These are phyloP conservation scores for Gastrophryne carolinensis DNA, from an alignment of 2,797 vertebrate species.

Conservation along the genomic window DNA sequence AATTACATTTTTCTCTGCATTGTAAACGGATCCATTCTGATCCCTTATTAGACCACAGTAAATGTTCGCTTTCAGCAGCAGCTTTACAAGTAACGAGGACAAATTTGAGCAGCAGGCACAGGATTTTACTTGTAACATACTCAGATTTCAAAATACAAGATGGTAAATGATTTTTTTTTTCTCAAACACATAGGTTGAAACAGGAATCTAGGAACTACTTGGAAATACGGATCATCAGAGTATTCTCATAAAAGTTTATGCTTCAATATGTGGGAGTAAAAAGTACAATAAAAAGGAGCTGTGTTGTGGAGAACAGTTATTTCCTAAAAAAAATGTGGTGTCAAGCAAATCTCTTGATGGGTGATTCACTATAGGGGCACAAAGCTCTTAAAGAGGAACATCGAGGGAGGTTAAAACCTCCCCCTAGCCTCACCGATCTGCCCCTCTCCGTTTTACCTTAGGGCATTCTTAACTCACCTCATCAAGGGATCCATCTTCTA, in stretches of 20 bases:
- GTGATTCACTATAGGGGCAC: too few relatives aligned
- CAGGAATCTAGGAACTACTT: not conserved
- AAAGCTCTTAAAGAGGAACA: too few relatives aligned
- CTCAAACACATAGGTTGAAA: not conserved
- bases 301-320: too few relatives aligned
- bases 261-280: not conserved
- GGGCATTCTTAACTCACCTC: too few relatives aligned
- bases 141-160: not conserved
- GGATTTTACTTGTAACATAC: not conserved
- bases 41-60: conserved; percentile 20
- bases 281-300: not conserved
- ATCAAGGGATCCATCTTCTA: too few relatives aligned
- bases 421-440: too few relatives aligned
- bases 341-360: too few relatives aligned
- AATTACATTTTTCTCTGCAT: conserved; percentile 17
- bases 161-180: conserved; percentile 5
- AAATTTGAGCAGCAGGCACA: conserved; percentile 15
- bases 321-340: too few relatives aligned
- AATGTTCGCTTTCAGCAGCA: not conserved
- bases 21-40: conserved; percentile 18
- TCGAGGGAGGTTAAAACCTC: too few relatives aligned
- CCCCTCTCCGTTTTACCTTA: too few relatives aligned
- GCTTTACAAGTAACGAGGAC: conserved; percentile 28
- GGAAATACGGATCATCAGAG: not conserved
- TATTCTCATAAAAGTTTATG: not conserved